These are phyloP conservation scores for Lipotes vexillifer DNA, from an alignment of 2,113 vertebrate species.

Conservation along the genomic window DNA sequence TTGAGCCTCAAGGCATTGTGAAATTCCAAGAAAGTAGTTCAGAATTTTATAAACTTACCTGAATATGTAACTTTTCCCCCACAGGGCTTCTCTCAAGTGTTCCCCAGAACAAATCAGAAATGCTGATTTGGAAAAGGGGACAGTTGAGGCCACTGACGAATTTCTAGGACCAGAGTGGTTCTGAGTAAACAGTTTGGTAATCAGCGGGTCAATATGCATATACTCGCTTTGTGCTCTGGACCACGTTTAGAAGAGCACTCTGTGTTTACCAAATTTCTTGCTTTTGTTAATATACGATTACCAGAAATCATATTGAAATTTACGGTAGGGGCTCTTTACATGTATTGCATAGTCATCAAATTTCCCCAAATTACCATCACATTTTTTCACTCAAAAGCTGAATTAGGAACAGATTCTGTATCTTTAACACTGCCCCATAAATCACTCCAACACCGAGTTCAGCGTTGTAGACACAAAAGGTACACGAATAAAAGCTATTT, in stretches of 20 bases:
- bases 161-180: not conserved
- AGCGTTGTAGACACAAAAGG: not conserved
- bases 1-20: not conserved
- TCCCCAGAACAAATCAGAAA: not conserved
- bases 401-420: conserved; percentile 29
- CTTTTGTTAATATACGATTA: not conserved
- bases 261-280: not conserved
- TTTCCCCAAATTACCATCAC: not conserved
- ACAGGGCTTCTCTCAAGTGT: not conserved
- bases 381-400: conserved; percentile 24
- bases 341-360: not conserved
- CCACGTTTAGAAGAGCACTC: not conserved
- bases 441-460: conserved; percentile 20
- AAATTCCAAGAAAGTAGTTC: not conserved
- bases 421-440: not conserved
- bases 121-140: not conserved
- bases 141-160: not conserved
- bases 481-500: not conserved
- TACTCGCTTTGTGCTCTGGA: not conserved
- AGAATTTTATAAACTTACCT: not conserved
- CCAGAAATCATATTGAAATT: not conserved
- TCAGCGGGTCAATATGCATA: not conserved
- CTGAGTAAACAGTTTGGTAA: not conserved
- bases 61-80: not conserved
- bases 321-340: not conserved